Conservation (phyloP, 2,888 invertebrate genomes). For the Petrolisthes cinctipes region DNA sequence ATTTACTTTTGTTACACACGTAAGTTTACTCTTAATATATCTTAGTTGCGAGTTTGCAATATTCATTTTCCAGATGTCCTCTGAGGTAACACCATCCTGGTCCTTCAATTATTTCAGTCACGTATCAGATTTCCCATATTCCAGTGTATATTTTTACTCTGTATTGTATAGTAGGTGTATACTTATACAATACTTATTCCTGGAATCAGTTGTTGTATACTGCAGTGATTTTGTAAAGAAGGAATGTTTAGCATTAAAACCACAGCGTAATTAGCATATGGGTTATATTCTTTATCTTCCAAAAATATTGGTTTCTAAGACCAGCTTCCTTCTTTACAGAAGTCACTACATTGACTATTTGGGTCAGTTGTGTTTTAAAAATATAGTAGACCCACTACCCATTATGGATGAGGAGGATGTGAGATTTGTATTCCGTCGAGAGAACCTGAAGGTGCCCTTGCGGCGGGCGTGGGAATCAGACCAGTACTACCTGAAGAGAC, state of each 20-base stretch:
- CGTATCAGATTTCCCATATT: too few species aligned
- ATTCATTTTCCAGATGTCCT: too few species aligned
- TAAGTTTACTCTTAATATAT: too few species aligned
- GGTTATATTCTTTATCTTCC: too few species aligned
- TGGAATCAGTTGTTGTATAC: too few species aligned
- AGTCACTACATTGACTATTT: conserved; percentile 75
- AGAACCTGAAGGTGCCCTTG: conserved; percentile 78
- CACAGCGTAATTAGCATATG: neutral
- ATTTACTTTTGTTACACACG: too few species aligned
- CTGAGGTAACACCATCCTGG: too few species aligned
- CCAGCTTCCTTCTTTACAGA: conserved; percentile 64
- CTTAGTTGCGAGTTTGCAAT: too few species aligned
- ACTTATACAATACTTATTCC: too few species aligned
- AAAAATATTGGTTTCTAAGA: conserved; percentile 30
- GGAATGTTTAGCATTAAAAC: conserved; percentile 17
- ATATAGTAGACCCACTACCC: conserved; percentile 81
- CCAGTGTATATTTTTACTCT: too few species aligned
- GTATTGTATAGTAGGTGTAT: too few species aligned
- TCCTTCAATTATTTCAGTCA: too few species aligned
- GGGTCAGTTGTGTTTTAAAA: conserved; percentile 80
- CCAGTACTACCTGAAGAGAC: conserved; percentile 29
- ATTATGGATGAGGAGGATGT: conserved; percentile 84
- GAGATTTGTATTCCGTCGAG: conserved; percentile 83
- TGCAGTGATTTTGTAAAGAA: conserved; percentile 39
- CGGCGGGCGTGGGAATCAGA: conserved; percentile 44